These are phyloP conservation scores for Petrolisthes manimaculis DNA, from an alignment of 2,888 invertebrate species.

Conservation along the genomic window DNA sequence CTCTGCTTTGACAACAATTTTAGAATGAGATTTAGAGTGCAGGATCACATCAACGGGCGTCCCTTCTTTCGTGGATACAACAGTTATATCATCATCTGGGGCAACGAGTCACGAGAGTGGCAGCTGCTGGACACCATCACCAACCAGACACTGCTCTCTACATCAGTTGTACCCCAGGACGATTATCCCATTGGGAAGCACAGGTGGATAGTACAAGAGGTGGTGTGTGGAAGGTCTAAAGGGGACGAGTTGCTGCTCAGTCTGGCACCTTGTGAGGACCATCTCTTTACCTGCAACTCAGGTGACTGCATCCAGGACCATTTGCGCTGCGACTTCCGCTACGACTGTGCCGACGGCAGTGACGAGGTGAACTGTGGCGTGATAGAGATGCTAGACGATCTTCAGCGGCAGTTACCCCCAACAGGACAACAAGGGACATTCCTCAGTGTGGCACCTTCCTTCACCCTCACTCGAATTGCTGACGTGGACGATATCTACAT, in stretches of 20 bases:
- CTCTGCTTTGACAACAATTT: constrained; percentile 30
- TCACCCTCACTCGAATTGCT: constrained; percentile 31
- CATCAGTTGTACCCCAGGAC: background rate
- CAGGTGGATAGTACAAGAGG: constrained; percentile 10
- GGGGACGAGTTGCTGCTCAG: constrained; percentile 18
- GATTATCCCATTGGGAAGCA: constrained; percentile 29
- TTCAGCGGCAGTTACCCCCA: constrained; percentile 35
- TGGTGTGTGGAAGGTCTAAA: constrained; percentile 9
- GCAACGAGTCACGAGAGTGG: constrained; percentile 6
- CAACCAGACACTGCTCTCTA: constrained; percentile 17
- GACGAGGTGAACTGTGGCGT: constrained; percentile 32
- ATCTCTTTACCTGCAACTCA: constrained; percentile 32
- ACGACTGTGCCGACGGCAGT: constrained; percentile 39
- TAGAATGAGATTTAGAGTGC: constrained; percentile 20
- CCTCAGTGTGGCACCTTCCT: constrained; percentile 8
- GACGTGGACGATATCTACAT: constrained; percentile 49
- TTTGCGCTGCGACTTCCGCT: constrained; percentile 44
- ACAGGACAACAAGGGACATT: constrained; percentile 12
- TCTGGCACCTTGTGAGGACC: constrained; percentile 23
- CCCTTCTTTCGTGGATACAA: constrained; percentile 44
- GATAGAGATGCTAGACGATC: constrained; percentile 15
- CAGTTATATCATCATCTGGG: constrained; percentile 23
- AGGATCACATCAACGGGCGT: constrained; percentile 28
- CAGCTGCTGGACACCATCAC: constrained; percentile 6
- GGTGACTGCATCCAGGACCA: constrained; percentile 26